Base-by-base conservation (phyloP, 2,113 vertebrate genomes). In the Calidris pugnax region DNA sequence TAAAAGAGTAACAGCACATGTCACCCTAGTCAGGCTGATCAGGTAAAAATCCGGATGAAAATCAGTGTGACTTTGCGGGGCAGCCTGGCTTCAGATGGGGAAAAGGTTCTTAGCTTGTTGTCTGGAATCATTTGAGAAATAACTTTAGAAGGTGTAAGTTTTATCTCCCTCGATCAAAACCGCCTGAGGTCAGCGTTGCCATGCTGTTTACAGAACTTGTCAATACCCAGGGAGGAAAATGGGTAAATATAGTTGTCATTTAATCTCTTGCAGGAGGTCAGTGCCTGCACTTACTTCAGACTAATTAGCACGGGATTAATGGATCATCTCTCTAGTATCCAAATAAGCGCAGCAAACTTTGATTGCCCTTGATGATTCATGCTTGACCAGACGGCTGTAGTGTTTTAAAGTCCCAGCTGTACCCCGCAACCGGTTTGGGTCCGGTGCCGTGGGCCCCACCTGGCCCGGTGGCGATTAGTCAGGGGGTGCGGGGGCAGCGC, bases 231-330 rank as follows among this genome's bases (percentile, higher is more conserved):
- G 56, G 41, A 93, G 87, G 67, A 95, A 90, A 97, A 92, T 66
- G 95, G 75, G 92, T 97, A 95, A 97, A 94, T 94, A 95, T 96
- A 97, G 79, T 86, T 97, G 83, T 85, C 93, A 80, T 95, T 89
- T 97, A 97, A 97, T 96, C 92, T 97, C 94, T 91, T 67, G 68
- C 32, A 73, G 87, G 95, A 97, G 92, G 85, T 97, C 96, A 97
- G 72, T 60, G 71, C 93, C 67, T 93, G 68, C 94, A 87, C 79
- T 94, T 93, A 91, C 95, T 92, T 86, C 57, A 96, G 83, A 67
- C 68, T 96, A 93, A 96, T 96, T 97, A 96, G 60, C 77, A 21
- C 5, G n/a, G 93, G 89, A 95, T 96, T 97, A 97, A 74, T 95
- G 72, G 84, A 69, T 95, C 92, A 93, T 97, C 95, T 97, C 78